A percentile compares a stretch with the other conserved stretches of the same genome.
phyloP scores from a whole-genome alignment of 2,888 invertebrate genomes.

The Exephanes ischioxanthus region DNA sequence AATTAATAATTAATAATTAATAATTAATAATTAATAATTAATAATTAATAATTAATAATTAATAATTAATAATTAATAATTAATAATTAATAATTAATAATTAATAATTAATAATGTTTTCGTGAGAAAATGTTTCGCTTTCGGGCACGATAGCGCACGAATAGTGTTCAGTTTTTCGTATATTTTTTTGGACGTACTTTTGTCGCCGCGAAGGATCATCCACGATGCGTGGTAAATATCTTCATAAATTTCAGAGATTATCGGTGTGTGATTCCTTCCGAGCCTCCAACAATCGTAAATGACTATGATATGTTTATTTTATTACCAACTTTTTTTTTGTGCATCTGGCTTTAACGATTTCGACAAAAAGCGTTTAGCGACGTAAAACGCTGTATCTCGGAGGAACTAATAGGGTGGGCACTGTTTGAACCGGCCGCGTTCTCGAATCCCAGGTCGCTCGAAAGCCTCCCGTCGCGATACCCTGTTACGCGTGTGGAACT shows the following conservation, averaged over 20 bases:
- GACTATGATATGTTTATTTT: slow-evolving; percentile 43
- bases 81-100: no score
- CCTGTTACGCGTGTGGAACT: slow-evolving; percentile 69
- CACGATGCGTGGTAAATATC: slow-evolving; percentile 14
- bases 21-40: no score
- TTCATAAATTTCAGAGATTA: slow-evolving; percentile 50
- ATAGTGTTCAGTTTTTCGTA: neutral
- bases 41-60: no score
- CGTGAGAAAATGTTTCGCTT: no score
- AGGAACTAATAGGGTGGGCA: slow-evolving; percentile 68
- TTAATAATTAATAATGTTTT: no score
- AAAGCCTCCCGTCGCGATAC: slow-evolving; percentile 72
- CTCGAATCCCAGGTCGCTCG: slow-evolving; percentile 64
- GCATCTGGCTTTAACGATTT: slow-evolving; percentile 5
- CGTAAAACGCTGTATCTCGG: slow-evolving; percentile 57
- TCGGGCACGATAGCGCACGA: neutral
- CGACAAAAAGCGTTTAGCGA: slow-evolving; percentile 57
- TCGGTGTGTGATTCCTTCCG: slow-evolving; percentile 15
- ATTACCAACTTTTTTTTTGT: slow-evolving; percentile 21
- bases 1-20: no score
- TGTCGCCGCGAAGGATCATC: no score
- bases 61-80: no score
- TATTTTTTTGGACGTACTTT: neutral
- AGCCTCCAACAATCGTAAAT: slow-evolving; percentile 15
- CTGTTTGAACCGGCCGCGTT: slow-evolving; percentile 60